Evolutionary conservation across 2,113 vertebrate genomes (phyloP).

Genomic region (Recurvirostra avosetta): DNA sequence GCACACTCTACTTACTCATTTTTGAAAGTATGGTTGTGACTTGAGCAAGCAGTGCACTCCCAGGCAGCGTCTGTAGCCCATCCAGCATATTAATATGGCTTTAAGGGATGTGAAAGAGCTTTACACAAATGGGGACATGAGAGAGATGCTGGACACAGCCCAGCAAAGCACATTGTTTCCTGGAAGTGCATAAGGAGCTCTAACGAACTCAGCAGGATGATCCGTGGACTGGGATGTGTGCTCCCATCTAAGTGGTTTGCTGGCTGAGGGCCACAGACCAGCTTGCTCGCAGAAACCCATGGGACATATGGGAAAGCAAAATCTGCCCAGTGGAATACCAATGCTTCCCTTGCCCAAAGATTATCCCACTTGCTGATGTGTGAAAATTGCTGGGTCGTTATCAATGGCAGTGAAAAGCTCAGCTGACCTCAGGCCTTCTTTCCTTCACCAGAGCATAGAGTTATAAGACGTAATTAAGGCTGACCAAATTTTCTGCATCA

Average conservation of each 20-base stretch:
- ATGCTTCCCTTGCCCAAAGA: neutral
- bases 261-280: neutral
- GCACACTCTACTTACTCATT: neutral
- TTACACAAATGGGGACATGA: neutral
- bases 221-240: neutral
- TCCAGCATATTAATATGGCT: neutral
- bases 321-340: neutral
- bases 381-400: neutral
- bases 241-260: conserved; percentile 9
- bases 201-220: neutral
- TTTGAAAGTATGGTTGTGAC: neutral
- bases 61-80: neutral
- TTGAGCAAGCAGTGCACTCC: neutral
- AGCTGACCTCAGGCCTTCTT: neutral
- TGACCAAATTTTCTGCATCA: neutral
- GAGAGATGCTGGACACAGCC: neutral
- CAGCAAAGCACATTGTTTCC: neutral
- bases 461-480: neutral
- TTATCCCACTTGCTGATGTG: neutral
- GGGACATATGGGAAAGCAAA: neutral
- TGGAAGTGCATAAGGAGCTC: neutral
- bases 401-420: neutral
- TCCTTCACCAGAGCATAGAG: neutral
- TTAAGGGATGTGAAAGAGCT: neutral
- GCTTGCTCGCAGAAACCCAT: neutral